phyloP scores from a whole-genome alignment of 2,113 vertebrate genomes.

The Mus pahari region DNA sequence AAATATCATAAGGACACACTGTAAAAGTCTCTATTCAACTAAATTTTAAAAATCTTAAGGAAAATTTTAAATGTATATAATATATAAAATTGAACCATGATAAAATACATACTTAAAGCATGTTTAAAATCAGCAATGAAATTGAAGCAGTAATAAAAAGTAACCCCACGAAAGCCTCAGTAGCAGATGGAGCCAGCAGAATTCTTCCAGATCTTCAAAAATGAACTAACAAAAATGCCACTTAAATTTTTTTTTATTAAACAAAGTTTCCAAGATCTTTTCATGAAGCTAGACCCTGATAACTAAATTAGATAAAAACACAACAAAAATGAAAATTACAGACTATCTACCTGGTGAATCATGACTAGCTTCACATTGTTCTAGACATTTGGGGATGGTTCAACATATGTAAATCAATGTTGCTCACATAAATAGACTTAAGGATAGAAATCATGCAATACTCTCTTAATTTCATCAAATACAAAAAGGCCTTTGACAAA shows the following conservation, averaged over 20 bases:
- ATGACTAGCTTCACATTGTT: background rate
- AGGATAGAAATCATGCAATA: background rate
- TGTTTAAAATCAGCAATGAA: background rate
- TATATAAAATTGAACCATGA: background rate
- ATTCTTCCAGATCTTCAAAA: background rate
- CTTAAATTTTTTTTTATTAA: background rate
- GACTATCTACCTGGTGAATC: background rate
- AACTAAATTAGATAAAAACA: background rate
- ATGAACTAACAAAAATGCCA: background rate
- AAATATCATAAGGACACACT: background rate
- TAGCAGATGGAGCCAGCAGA: background rate
- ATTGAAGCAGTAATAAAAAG: background rate
- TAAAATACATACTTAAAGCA: background rate
- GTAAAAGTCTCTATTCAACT: background rate
- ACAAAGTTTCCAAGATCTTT: background rate
- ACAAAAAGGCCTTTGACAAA: background rate
- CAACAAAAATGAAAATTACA: background rate
- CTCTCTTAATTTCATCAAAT: background rate
- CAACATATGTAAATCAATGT: background rate
- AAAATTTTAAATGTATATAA: background rate
- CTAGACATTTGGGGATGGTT: background rate
- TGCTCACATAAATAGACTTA: background rate
- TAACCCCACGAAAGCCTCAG: background rate
- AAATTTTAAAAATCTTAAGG: background rate
- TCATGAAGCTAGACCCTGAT: background rate